phyloP scores from a whole-genome alignment of 2,113 vertebrate species.

The Columba livia region DNA sequence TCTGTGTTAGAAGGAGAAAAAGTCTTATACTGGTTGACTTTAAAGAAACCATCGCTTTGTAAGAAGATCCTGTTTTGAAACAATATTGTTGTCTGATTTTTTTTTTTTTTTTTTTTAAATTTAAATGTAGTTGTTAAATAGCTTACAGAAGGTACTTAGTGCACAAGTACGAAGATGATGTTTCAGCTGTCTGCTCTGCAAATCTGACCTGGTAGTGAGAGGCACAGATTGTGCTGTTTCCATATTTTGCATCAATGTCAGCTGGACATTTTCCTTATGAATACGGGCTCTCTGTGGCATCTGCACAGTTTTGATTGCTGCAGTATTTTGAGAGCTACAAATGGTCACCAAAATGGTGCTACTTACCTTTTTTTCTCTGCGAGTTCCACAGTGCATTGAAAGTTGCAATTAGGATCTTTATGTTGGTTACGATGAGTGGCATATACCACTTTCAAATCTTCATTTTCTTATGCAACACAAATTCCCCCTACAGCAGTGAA shows the following conservation, averaged over 20 bases:
- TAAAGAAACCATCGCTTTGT: neutral
- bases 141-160: neutral
- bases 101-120: neutral
- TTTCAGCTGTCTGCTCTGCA: neutral
- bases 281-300: neutral
- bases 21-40: neutral
- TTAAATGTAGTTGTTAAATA: neutral
- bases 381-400: neutral
- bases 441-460: neutral
- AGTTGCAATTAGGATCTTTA: neutral
- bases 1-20: neutral
- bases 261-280: neutral
- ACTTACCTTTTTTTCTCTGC: neutral
- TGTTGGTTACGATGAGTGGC: neutral
- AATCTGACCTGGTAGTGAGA: neutral
- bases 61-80: neutral
- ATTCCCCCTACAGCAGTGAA: neutral
- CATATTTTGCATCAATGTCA: neutral
- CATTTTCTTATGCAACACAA: neutral
- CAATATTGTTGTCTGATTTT: accelerated
- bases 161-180: neutral
- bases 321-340: neutral
- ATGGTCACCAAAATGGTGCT: neutral
- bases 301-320: neutral
- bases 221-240: neutral